Base-by-base conservation (phyloP, 2,113 vertebrate species). In the Speoplatyrhinus poulsoni region DNA sequence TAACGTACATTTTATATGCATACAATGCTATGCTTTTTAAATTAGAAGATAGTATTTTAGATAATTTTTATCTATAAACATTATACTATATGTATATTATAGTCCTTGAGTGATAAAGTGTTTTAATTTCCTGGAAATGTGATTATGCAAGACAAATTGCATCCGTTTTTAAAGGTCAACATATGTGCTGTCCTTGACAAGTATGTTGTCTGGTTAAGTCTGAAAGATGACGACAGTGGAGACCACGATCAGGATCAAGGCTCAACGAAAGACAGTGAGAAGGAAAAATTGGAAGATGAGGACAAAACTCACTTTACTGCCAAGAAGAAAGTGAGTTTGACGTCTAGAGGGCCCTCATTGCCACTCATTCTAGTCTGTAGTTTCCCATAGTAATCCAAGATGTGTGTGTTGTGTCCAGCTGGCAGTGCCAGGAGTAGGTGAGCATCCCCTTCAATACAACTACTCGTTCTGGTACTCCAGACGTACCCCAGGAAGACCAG, bases 391-490 rank as follows among this genome's bases (percentile, higher is more conserved):
- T 32, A 26, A 17, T 19, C 17, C 56, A 17, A 10, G 1, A 17
- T 10, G 2, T 16, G 10, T 10, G 8, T 17, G 13, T 9, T 36
- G 6, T 54, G 19, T 1, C 74, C 15, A 95, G 94, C 88, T 88
- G 77, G 90, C 86, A 50, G 84, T 92, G 7, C 92, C 92, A 32
- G 90, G 92, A 19, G 88, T 84, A 10, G 93, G 93, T 17, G 94
- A 95, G 74, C 94, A 95, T 63, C 93, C 94, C 57, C 90, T 95
- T 62, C 93, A 95, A 62, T 94, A 93, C 74, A 94, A 93, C 82
- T 95, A 93, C 89, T 88, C 92, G 32, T 93, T 95, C 79, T 95
- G 94, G 94, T 95, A 94, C 80, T 95, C 94, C 15, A 89, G 93
- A 36, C 92, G 93, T 46, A 95, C 93, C 7, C 94, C 94, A 0